Percentiles rank a stretch among this genome's conserved stretches.
These are phyloP conservation scores for Platygyra sinensis DNA, from an alignment of 64 coral and sea anemone genomes.

Conservation along the genomic window DNA sequence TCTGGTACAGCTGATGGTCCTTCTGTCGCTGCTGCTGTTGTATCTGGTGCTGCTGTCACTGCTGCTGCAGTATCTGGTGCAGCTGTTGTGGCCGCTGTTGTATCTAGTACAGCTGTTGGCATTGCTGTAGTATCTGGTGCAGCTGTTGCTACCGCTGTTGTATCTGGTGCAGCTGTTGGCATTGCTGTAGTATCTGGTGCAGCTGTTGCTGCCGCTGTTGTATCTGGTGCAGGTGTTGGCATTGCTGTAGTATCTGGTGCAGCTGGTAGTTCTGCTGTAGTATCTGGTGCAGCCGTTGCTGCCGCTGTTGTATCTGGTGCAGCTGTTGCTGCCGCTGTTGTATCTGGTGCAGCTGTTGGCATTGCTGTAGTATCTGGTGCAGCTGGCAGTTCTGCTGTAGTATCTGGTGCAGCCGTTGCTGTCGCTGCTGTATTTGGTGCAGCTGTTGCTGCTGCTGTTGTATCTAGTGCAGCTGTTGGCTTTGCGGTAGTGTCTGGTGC, in stretches of 20 bases:
- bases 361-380: neutral
- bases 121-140: neutral
- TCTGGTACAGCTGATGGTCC: neutral
- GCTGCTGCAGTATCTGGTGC: neutral
- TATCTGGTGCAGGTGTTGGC: neutral
- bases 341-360: too few species aligned
- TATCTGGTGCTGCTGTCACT: neutral
- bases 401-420: neutral
- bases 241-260: too few species aligned
- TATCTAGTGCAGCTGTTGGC: neutral
- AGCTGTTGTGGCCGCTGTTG: neutral
- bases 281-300: too few species aligned
- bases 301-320: too few species aligned
- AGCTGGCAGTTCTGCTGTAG: neutral
- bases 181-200: neutral
- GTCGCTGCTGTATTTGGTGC: neutral
- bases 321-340: too few species aligned
- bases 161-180: neutral
- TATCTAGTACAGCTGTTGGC: too few species aligned
- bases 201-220: neutral
- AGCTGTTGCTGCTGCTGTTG: neutral
- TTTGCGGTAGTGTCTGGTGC: neutral
- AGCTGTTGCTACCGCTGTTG: neutral
- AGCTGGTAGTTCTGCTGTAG: too few species aligned
- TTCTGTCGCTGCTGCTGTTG: neutral